Evolutionary conservation across 2,113 vertebrate genomes (phyloP), one percentile per base, ranked within the genome.

Genomic region (Halichoeres trimaculatus): DNA sequence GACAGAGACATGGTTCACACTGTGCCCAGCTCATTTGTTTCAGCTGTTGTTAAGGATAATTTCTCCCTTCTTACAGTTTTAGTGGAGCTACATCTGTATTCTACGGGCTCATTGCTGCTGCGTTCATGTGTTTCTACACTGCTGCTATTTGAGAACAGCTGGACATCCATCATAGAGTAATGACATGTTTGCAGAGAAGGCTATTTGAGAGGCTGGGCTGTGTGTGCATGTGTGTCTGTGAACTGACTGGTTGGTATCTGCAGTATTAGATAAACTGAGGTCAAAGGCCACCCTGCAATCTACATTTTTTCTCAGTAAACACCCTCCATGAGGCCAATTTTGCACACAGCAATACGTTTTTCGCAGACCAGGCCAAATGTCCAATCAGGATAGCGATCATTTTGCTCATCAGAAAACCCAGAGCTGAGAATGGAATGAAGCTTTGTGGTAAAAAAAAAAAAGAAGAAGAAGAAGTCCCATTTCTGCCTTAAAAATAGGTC

Each of bases 401-500:
- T 62, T 65, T 60, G 43, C 62, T 60, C n/a, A 64, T 85, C 66
- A 61, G 23, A 68, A 47, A 38, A 26, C 43, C 58, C 40, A 41
- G 41, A 53, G 59, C 67, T 64, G 59, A 45, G 40, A 63, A 19
- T 35, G 19, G 30, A 77, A 59, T 64, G 26, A 60, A 62, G 38
- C 70, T 47, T 55, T 65, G 64, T 69, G 53, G 59, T 24, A 51
- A 56, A 41, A 30, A 30, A 30, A 30, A 30, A 30, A 41, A 41
- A 41, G 14, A 45, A 45, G 6, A 41, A 41, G 14, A 45, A 45
- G 6, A 45, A 19, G 43, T 45, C 43, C 16, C 17, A 70, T 82
- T 82, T 86, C 53, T 65, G 56, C 70, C 45, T 60, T 66, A 34
- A 64, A 87, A 81, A 81, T 78, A 47, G 68, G 81, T 70, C 74